A percentile compares a stretch with the other conserved stretches of the same genome.
These are phyloP conservation scores for Troides helena DNA, from an alignment of 2,888 invertebrate species.

Conservation along the genomic window DNA sequence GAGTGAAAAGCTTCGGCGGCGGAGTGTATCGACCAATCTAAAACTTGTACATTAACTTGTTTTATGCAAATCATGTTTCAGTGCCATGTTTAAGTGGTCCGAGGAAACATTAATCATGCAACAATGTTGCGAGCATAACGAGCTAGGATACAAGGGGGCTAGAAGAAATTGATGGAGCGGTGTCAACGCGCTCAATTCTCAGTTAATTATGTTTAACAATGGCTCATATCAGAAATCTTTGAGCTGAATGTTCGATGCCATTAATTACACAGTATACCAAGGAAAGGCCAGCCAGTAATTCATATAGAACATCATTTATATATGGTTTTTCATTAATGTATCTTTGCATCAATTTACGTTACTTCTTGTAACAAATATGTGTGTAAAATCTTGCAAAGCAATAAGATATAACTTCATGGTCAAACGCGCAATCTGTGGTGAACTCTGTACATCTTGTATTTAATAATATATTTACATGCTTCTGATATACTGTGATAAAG, in stretches of 20 bases:
- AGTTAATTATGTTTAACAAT: conserved; percentile 64
- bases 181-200: conserved; percentile 65
- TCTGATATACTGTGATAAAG: too few relatives aligned
- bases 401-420: too few relatives aligned
- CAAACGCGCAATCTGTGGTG: too few relatives aligned
- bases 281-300: neutral
- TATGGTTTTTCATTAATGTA: neutral
- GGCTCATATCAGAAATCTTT: conserved; percentile 26
- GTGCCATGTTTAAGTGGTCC: conserved; percentile 61
- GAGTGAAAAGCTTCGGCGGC: conserved; percentile 9
- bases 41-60: conserved; percentile 71
- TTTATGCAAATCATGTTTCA: conserved; percentile 74
- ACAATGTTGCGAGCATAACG: conserved; percentile 70
- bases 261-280: conserved; percentile 12
- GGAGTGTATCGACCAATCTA: conserved; percentile 33
- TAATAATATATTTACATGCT: too few relatives aligned
- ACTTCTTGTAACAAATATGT: neutral
- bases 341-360: neutral
- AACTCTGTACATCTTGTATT: too few relatives aligned
- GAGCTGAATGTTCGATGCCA: conserved; percentile 27
- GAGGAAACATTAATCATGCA: conserved; percentile 72
- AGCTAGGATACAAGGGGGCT: conserved; percentile 46
- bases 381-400: too few relatives aligned
- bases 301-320: neutral
- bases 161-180: conserved; percentile 69